These are phyloP conservation scores for Solenopsis fugax DNA, from an alignment of 1,140 invertebrate species.

Conservation along the genomic window DNA sequence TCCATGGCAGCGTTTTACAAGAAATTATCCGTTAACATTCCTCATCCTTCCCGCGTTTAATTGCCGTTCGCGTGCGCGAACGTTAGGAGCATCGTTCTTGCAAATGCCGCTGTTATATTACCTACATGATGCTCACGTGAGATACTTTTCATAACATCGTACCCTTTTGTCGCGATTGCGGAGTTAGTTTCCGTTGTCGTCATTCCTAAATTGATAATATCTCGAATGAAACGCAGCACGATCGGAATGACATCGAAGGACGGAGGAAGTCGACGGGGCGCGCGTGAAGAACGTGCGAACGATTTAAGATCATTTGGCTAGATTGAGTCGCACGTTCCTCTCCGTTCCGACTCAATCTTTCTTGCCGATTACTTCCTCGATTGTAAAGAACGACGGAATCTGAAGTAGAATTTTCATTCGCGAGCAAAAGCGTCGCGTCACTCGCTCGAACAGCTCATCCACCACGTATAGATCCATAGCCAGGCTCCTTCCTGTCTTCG, in stretches of 20 bases:
- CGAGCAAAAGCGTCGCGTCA: conserved; percentile 41
- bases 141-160: neutral
- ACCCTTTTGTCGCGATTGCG: neutral
- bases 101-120: neutral
- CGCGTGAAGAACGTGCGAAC: conserved; percentile 59
- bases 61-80: conserved; percentile 35
- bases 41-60: conserved; percentile 46
- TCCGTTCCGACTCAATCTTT: conserved; percentile 41
- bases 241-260: neutral
- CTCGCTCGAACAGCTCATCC: neutral
- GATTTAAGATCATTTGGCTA: conserved; percentile 25
- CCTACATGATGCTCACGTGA: neutral
- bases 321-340: conserved; percentile 10
- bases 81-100: conserved; percentile 21
- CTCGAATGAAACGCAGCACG: neutral
- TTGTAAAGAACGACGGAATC: conserved; percentile 26
- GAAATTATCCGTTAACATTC: conserved; percentile 61
- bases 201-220: neutral
- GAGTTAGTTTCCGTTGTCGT: neutral
- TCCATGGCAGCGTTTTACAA: neutral
- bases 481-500: conserved; percentile 68
- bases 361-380: conserved; percentile 44
- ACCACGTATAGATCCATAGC: conserved; percentile 47
- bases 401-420: conserved; percentile 41
- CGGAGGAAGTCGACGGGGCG: conserved; percentile 4